A percentile compares a stretch with the other conserved stretches of the same genome.
Conservation (phyloP, 2,888 invertebrate species). For the Hylaea fasciaria region DNA sequence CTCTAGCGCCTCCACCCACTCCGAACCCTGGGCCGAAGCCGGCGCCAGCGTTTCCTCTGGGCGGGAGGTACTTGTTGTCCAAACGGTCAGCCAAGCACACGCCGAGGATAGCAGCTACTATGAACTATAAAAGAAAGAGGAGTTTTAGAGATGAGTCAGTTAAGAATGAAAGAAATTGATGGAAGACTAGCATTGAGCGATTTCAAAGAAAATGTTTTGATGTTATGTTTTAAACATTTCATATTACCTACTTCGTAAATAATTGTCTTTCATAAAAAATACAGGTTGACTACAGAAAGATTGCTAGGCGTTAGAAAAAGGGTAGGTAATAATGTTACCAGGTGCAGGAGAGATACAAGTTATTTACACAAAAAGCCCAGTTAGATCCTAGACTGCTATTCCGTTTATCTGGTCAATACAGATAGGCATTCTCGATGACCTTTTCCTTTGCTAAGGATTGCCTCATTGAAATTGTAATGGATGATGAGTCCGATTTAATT, state of each 20-base stretch:
- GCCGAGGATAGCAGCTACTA: slow-evolving; percentile 76
- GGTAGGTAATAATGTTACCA: too few relatives aligned
- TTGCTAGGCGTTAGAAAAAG: too few relatives aligned
- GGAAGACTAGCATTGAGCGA: too few relatives aligned
- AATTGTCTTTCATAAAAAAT: too few relatives aligned
- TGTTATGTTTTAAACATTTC: too few relatives aligned
- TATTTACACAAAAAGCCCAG: slow-evolving; percentile 8
- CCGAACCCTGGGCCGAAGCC: slow-evolving; percentile 66
- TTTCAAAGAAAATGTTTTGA: too few relatives aligned
- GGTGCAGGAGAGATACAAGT: background rate
- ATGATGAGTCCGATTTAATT: slow-evolving; percentile 48
- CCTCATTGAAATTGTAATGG: slow-evolving; percentile 47
- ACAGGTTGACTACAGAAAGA: too few relatives aligned
- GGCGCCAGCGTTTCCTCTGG: slow-evolving; percentile 74
- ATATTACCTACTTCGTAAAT: too few relatives aligned
- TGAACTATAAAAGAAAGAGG: slow-evolving; percentile 60
- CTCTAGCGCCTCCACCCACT: slow-evolving; percentile 41
- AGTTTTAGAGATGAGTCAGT: background rate
- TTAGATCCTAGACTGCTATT: slow-evolving; percentile 15
- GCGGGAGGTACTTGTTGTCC: slow-evolving; percentile 81
- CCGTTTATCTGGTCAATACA: slow-evolving; percentile 18
- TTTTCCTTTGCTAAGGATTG: slow-evolving; percentile 25
- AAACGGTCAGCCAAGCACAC: slow-evolving; percentile 78
- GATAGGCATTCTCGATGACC: slow-evolving; percentile 25
- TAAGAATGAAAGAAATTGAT: too few relatives aligned